Base-by-base conservation (phyloP, 2,888 invertebrate species). In the Drosophila kambysellisi region DNA sequence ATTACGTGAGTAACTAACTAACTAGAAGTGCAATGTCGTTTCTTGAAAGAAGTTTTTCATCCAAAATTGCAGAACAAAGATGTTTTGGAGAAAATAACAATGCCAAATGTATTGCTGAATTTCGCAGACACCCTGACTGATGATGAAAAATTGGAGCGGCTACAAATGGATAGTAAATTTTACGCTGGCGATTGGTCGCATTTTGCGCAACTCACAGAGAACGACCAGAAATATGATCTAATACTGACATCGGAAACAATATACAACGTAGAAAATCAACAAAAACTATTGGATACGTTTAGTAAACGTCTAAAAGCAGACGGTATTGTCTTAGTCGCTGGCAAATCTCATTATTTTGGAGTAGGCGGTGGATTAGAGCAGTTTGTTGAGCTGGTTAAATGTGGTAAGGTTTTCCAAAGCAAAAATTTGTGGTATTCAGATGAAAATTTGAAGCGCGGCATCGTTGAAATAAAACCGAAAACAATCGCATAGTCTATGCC, bases 161-260 rank as follows among this genome's bases (percentile, higher is more conserved):
- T 89, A 20, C 30, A 66, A 33, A 25, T 39, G 0, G 64, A 78
- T n/a, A 64, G 82, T 5, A 94, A 93, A 87, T 96, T 95, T 92
- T 96, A 94, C 89, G 94, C 95, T 65, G 97, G 97, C 1, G 97
- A 97, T 90, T 97, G 97, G 97, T 92, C 91, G 39, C 94, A 95
- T 52, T 96, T 96, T 81, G 69, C 82, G 0, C 81, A 93, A n/a
- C 79, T 94, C 2, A 91, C 92, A 7, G 92, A 93, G 57, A 84
- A 93, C 8, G 88, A 93, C 54, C 90, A 94, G 29, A 95, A 95
- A 81, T 99, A 96, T 94, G 98, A 99, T 92, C 90, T 96, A 7
- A 98, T 99, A 85, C 94, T 99, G 20, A 97, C 98, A 9, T 97
- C 98, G 20, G 99, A 99, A 94, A 99, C 99, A 0, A 98, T 99